phyloP scores from a whole-genome alignment of 2,888 invertebrate genomes.

The Leptopilina myrica region DNA sequence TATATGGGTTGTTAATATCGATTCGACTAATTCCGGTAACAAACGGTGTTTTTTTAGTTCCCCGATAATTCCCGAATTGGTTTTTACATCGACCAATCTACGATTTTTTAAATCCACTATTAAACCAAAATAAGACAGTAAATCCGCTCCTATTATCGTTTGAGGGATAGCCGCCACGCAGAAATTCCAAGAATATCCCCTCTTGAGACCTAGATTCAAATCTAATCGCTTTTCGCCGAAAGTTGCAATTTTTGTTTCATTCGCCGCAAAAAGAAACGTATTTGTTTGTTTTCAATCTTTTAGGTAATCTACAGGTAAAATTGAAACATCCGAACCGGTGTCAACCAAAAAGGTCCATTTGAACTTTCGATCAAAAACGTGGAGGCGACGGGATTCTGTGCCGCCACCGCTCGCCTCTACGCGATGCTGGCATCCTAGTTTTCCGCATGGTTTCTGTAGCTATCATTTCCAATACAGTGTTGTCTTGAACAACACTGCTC shows the following conservation, averaged over 20 bases:
- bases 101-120: constrained; percentile 60
- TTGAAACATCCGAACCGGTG: neutral
- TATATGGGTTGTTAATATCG: neutral
- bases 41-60: neutral
- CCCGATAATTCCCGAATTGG: neutral
- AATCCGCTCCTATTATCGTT: constrained; percentile 69
- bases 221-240: constrained; percentile 60
- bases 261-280: constrained; percentile 66
- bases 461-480: neutral
- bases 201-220: constrained; percentile 63
- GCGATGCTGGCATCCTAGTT: constrained; percentile 32
- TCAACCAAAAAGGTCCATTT: constrained; percentile 4
- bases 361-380: neutral
- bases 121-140: constrained; percentile 63
- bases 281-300: constrained; percentile 16
- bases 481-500: neutral
- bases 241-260: constrained; percentile 64
- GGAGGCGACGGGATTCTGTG: neutral
- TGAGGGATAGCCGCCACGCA: constrained; percentile 66
- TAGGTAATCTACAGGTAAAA: neutral
- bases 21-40: neutral
- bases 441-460: constrained; percentile 11
- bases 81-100: constrained; percentile 12
- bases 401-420: constrained; percentile 37
- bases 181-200: constrained; percentile 65